Percentiles rank a stretch among this genome's conserved stretches.
These are phyloP conservation scores for Amblyraja radiata DNA, from an alignment of 2,797 vertebrate genomes.

Conservation along the genomic window DNA sequence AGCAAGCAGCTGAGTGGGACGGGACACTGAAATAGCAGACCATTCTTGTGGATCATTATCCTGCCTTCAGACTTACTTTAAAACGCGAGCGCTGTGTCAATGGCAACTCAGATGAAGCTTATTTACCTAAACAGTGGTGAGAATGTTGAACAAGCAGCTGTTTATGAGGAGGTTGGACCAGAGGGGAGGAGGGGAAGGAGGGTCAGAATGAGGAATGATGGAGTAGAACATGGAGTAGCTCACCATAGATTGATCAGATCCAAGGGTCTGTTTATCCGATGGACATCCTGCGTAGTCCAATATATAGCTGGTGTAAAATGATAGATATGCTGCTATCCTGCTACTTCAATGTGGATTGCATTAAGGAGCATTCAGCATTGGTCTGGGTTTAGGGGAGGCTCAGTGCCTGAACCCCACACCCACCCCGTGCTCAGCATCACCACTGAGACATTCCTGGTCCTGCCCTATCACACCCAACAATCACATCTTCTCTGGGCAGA, in stretches of 20 bases:
- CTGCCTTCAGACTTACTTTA: neutral
- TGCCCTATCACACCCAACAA: neutral
- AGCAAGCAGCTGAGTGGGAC: neutral
- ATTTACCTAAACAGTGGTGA: too few species aligned
- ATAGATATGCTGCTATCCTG: neutral
- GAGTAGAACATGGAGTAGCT: too few species aligned
- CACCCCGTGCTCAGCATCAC: neutral
- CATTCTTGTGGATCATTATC: neutral
- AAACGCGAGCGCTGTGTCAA: neutral
- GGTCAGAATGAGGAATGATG: too few species aligned
- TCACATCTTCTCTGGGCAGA: neutral
- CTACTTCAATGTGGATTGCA: neutral
- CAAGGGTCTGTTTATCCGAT: too few species aligned
- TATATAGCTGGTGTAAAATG: neutral
- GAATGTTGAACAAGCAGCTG: too few species aligned
- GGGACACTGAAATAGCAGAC: neutral
- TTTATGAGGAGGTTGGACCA: too few species aligned
- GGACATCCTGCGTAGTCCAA: too few species aligned
- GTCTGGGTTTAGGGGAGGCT: neutral
- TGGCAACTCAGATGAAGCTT: too few species aligned
- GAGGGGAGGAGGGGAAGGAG: too few species aligned
- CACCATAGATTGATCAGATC: too few species aligned
- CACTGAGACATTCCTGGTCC: too few species aligned
- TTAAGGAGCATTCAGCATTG: neutral
- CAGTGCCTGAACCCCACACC: too few species aligned